Evolutionary conservation across 1,140 invertebrate genomes (phyloP).

Genomic region (Eulimnadia texana): DNA sequence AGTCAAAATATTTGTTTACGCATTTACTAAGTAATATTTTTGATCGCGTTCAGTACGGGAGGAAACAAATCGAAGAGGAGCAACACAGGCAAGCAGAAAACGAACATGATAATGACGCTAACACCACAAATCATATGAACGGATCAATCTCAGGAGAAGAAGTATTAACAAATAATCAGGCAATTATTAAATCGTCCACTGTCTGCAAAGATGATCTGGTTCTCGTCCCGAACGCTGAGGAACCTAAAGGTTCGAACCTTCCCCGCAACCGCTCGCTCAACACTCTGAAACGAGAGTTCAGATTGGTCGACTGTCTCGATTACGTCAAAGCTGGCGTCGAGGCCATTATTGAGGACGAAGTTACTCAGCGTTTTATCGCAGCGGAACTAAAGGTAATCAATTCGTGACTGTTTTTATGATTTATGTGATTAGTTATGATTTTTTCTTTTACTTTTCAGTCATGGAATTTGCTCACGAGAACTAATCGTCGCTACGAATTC

Average conservation of each 20-base stretch:
- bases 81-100: background rate
- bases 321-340: conserved; percentile 74
- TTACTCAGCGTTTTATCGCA: conserved; percentile 83
- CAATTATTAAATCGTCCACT: conserved; percentile 8
- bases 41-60: background rate
- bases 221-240: conserved; percentile 9
- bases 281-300: conserved; percentile 44
- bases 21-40: too few species aligned
- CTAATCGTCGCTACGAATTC: conserved; percentile 82
- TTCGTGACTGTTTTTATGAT: background rate
- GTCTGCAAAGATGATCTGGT: conserved; percentile 9
- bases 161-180: background rate
- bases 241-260: background rate
- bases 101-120: background rate
- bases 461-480: conserved; percentile 87
- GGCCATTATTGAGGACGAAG: conserved; percentile 91
- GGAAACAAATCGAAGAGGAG: background rate
- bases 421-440: background rate
- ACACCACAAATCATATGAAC: background rate
- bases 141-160: background rate
- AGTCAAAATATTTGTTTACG: background rate
- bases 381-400: conserved; percentile 60
- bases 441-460: conserved; percentile 41
- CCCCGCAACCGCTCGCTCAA: conserved; percentile 23
- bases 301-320: conserved; percentile 65